Evolutionary conservation across 2,113 vertebrate genomes (phyloP).

Genomic region (Pollachius pollachius): DNA sequence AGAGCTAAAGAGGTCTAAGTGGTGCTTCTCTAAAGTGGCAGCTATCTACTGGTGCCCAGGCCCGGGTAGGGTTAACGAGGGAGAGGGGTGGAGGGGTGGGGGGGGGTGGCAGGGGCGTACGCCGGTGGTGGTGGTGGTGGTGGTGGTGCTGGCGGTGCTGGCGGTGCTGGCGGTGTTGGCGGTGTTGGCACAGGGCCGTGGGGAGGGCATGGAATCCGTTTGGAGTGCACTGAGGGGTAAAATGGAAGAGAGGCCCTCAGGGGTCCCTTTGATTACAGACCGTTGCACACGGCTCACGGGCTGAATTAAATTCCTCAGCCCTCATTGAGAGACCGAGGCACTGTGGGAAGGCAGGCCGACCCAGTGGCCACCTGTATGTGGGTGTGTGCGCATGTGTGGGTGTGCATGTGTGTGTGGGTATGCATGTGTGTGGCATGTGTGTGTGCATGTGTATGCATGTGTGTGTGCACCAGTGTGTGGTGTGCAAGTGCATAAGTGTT

Average conservation of each 20-base stretch:
- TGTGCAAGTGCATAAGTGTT: too few species aligned
- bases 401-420: too few species aligned
- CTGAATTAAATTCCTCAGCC: background rate
- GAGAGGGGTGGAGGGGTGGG: background rate
- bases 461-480: too few species aligned
- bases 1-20: slow-evolving; percentile 23
- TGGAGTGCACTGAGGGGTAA: slow-evolving; percentile 28
- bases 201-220: slow-evolving; percentile 35
- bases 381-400: background rate
- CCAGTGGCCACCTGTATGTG: background rate
- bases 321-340: background rate
- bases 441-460: slow-evolving; percentile 48
- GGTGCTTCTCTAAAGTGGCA: slow-evolving; percentile 11
- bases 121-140: background rate
- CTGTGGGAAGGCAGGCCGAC: background rate
- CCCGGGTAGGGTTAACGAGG: slow-evolving; percentile 35
- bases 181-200: slow-evolving; percentile 26
- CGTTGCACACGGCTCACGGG: slow-evolving; percentile 23
- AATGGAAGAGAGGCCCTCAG: slow-evolving; percentile 32
- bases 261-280: slow-evolving; percentile 22
- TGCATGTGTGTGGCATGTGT: background rate
- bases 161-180: slow-evolving; percentile 6
- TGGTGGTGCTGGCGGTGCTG: slow-evolving; percentile 11
- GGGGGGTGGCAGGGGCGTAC: background rate
- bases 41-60: slow-evolving; percentile 21